Percentiles rank a stretch among this genome's conserved stretches.
Conservation (phyloP, 2,113 vertebrate species). For the Sylvia atricapilla region DNA sequence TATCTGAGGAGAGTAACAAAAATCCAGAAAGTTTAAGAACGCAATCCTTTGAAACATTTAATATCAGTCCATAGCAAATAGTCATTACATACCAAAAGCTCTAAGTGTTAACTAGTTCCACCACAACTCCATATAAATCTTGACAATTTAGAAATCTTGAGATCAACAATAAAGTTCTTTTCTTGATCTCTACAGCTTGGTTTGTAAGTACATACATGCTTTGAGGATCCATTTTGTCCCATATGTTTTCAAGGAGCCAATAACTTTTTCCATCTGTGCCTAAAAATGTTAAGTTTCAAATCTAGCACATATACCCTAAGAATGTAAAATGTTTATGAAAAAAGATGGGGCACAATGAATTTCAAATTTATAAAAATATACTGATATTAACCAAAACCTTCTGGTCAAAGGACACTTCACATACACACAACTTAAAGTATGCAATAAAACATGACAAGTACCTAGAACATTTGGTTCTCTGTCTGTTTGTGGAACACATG, state of each 20-base stretch:
- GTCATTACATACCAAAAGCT: constrained; percentile 83
- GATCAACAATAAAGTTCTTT: constrained; percentile 72
- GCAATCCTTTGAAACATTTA: constrained; percentile 90
- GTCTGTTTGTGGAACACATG: constrained; percentile 33
- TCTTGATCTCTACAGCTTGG: constrained; percentile 85
- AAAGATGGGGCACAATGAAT: constrained; percentile 69
- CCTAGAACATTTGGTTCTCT: constrained; percentile 67
- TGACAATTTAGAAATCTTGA: constrained; percentile 79
- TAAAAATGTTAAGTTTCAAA: constrained; percentile 73
- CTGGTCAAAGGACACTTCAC: constrained; percentile 71
- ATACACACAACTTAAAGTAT: constrained; percentile 69
- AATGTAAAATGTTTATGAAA: constrained; percentile 65
- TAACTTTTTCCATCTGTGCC: constrained; percentile 74
- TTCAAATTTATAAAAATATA: constrained; percentile 83
- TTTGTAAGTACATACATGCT: constrained; percentile 77
- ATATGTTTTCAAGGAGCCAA: constrained; percentile 72
- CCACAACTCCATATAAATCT: constrained; percentile 80
- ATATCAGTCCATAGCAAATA: constrained; percentile 83
- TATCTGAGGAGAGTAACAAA: constrained; percentile 85
- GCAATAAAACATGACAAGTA: constrained; percentile 63
- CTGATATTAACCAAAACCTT: constrained; percentile 75
- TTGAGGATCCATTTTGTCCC: constrained; percentile 72
- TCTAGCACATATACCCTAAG: constrained; percentile 70
- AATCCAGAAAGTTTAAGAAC: constrained; percentile 88
- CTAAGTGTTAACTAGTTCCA: constrained; percentile 82